Evolutionary conservation across 2,797 vertebrate species (phyloP).

Genomic region (Chromobotia macracanthus): DNA sequence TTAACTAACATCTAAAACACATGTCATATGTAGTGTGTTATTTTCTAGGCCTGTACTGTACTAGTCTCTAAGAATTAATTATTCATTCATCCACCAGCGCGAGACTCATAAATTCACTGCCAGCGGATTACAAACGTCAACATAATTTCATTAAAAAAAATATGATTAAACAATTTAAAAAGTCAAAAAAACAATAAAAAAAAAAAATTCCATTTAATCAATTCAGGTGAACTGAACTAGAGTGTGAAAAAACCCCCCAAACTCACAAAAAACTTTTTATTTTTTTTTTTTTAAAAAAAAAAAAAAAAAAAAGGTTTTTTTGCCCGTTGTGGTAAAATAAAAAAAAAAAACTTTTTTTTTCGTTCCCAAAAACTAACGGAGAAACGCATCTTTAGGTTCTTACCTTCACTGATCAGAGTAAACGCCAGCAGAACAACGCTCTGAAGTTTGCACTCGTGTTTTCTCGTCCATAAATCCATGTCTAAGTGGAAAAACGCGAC

Average conservation of each 20-base stretch:
- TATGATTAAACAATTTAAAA: not conserved
- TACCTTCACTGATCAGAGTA: conserved; percentile 50
- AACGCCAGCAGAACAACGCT: conserved; percentile 19
- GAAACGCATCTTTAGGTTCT: conserved; percentile 1
- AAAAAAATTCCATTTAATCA: too few species aligned
- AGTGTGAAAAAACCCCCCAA: too few species aligned
- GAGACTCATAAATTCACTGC: not conserved
- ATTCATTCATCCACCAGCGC: conserved; percentile 19
- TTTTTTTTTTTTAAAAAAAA: too few species aligned
- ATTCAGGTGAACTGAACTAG: too few species aligned
- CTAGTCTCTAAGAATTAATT: not conserved
- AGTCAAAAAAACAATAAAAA: too few species aligned
- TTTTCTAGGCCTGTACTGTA: conserved; percentile 26
- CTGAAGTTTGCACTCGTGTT: not conserved
- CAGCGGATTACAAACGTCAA: too few species aligned
- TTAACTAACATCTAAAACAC: too few species aligned
- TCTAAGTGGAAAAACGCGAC: not conserved
- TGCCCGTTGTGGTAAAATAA: too few species aligned
- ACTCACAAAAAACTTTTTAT: too few species aligned
- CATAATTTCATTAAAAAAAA: not conserved
- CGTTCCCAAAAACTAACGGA: not conserved
- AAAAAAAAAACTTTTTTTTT: not conserved
- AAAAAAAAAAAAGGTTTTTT: too few species aligned
- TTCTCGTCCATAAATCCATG: conserved; percentile 42
- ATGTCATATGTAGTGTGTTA: not conserved